Percentiles rank a stretch among this genome's conserved stretches.
These are phyloP conservation scores for Sialis lutaria DNA, from an alignment of 2,888 invertebrate genomes.

Conservation along the genomic window DNA sequence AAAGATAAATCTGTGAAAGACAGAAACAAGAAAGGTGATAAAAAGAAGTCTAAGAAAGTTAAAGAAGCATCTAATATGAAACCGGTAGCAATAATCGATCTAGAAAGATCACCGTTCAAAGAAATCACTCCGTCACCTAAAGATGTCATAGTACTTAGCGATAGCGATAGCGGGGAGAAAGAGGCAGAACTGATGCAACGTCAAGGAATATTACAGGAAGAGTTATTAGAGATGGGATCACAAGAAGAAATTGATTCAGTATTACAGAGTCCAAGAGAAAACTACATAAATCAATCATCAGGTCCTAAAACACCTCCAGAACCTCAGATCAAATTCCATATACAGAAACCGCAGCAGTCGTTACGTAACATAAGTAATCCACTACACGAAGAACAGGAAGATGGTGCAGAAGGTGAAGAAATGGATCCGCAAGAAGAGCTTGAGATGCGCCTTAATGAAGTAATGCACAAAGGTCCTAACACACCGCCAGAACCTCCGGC, in stretches of 20 bases:
- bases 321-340: conserved; percentile 46
- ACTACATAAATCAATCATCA: conserved; percentile 22
- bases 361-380: conserved; percentile 36
- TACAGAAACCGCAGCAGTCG: conserved; percentile 31
- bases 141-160: conserved; percentile 67
- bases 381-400: conserved; percentile 36
- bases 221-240: conserved; percentile 20
- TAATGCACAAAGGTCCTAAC: conserved; percentile 45
- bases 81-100: conserved; percentile 71
- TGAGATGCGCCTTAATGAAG: conserved; percentile 12
- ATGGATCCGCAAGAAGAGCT: conserved; percentile 12
- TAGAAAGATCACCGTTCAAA: conserved; percentile 70
- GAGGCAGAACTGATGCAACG: conserved; percentile 19
- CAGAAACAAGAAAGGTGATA: conserved; percentile 19
- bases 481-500: conserved; percentile 52
- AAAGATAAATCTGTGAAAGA: conserved; percentile 19
- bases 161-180: conserved; percentile 49
- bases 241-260: conserved; percentile 15
- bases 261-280: conserved; percentile 5
- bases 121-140: conserved; percentile 65
- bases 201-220: conserved; percentile 22
- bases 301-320: conserved; percentile 64
- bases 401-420: conserved; percentile 23
- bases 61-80: conserved; percentile 35
- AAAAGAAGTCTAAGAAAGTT: conserved; percentile 20